Conservation (phyloP, 2,888 invertebrate species). For the Parascotia fuliginaria region DNA sequence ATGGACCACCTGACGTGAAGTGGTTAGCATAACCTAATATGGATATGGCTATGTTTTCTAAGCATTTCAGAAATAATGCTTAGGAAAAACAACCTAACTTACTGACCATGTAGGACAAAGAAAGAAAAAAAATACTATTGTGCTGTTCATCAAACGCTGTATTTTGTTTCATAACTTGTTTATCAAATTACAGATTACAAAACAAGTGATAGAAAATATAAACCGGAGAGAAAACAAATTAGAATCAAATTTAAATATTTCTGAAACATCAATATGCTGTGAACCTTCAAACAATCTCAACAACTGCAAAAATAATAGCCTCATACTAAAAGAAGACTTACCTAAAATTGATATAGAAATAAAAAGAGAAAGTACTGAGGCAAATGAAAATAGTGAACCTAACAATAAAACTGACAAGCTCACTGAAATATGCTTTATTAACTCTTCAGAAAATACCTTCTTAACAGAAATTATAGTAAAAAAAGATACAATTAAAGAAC, state of each 20-base stretch:
- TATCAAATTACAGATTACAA: constrained; percentile 31
- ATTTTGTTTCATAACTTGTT: background rate
- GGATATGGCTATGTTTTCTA: too few relatives aligned
- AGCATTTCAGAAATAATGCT: too few relatives aligned
- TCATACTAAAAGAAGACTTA: constrained; percentile 8
- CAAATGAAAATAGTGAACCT: constrained; percentile 6
- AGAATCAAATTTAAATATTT: constrained; percentile 24
- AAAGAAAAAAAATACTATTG: too few relatives aligned
- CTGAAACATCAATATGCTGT: constrained; percentile 8
- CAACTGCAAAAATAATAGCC: constrained; percentile 1
- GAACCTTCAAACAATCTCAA: background rate
- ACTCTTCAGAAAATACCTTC: background rate
- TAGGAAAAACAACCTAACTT: too few relatives aligned
- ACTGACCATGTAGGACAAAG: too few relatives aligned
- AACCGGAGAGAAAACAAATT: constrained; percentile 42
- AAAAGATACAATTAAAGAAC: background rate
- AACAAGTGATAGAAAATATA: constrained; percentile 27
- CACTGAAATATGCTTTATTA: background rate
- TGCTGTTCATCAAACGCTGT: too few relatives aligned
- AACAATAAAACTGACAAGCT: background rate
- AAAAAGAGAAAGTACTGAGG: constrained; percentile 16
- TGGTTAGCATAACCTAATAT: too few relatives aligned
- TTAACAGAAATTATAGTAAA: background rate
- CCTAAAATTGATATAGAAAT: constrained; percentile 15
- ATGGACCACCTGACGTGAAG: too few relatives aligned